Evolutionary conservation across 2,888 invertebrate species (phyloP).

Genomic region (Ophion costatus): DNA sequence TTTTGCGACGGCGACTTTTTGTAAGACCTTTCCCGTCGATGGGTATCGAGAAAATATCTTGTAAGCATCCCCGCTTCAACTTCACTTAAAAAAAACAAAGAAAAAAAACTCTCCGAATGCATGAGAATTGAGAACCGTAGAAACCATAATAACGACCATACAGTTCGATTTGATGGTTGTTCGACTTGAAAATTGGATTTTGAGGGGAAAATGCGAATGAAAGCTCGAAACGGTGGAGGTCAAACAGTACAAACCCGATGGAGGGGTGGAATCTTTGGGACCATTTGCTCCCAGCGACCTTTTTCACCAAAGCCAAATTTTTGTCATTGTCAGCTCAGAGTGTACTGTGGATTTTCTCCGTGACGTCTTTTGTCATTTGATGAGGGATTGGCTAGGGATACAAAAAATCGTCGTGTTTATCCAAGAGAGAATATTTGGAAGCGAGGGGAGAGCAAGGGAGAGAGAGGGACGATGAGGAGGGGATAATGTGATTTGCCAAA

Average conservation of each 20-base stretch:
- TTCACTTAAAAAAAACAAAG: constrained; percentile 30
- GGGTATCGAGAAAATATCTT: constrained; percentile 54
- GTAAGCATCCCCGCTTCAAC: constrained; percentile 52
- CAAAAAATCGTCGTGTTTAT: not conserved
- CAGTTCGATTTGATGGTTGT: constrained; percentile 23
- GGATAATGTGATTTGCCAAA: constrained; percentile 9
- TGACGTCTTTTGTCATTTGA: not conserved
- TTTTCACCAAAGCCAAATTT: not conserved
- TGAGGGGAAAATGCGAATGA: not conserved
- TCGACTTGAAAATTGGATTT: constrained; percentile 22
- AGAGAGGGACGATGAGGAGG: not conserved
- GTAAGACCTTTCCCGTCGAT: constrained; percentile 17
- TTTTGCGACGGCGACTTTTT: constrained; percentile 39
- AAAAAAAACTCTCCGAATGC: constrained; percentile 16
- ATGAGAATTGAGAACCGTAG: constrained; percentile 11
- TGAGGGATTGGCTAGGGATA: not conserved
- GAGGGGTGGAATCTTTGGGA: not conserved
- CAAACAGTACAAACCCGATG: not conserved
- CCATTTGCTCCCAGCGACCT: not conserved
- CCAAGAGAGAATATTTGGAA: not conserved
- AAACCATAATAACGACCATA: constrained; percentile 26
- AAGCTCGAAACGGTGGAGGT: not conserved
- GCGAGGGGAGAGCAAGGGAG: not conserved
- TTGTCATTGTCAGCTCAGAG: not conserved
- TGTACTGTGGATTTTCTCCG: not conserved